Evolutionary conservation across 2,113 vertebrate species (phyloP), one percentile per base, ranked within the genome.

Genomic region (Nothobranchius furzeri): DNA sequence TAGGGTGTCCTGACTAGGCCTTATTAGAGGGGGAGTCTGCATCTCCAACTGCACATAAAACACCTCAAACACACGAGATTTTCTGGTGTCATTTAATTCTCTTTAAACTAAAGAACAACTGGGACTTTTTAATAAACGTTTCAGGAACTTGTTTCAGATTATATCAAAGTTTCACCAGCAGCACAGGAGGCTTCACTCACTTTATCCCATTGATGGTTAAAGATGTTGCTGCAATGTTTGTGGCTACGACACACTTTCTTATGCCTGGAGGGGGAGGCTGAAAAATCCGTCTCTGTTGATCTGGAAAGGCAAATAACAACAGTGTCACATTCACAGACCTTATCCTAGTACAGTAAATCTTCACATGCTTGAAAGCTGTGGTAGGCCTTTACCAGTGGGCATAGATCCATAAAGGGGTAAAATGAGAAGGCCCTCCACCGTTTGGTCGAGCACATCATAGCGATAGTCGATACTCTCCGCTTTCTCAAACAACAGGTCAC

Each of bases 181-280:
- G 24, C 30, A 43, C 9, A 2, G 50, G 3, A 40, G 11, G 54
- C 12, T 8, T 51, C 13, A 67, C 89, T 85, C 90, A 98, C 97
- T 95, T 96, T 87, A 98, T 95, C 72, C 98, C 96, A 73, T 95
- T 92, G 70, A 99, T 95, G 9, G 98, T 99, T 75, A 99, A 92
- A 73, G 98, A 99, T 1, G 98, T 99, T 53, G 96, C 96, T 81
- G 98, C 96, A 51, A 99, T 98, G 80, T 99, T 99, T 1, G 98
- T 99, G 35, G 97, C 95, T 40, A 99, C 93, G 2, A 99, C 95
- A 82, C 98, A 99, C 72, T 98, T 99, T 30, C 98, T 94, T 77
- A 99, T 94, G 70, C 95, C 92, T 35, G 83, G 71, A 51, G 96
- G 96, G 12, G 98, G 92, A 20, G 96, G 94, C 81, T 97, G 92